Conservation (phyloP, 2,113 vertebrate species). For the Saccopteryx bilineata region DNA sequence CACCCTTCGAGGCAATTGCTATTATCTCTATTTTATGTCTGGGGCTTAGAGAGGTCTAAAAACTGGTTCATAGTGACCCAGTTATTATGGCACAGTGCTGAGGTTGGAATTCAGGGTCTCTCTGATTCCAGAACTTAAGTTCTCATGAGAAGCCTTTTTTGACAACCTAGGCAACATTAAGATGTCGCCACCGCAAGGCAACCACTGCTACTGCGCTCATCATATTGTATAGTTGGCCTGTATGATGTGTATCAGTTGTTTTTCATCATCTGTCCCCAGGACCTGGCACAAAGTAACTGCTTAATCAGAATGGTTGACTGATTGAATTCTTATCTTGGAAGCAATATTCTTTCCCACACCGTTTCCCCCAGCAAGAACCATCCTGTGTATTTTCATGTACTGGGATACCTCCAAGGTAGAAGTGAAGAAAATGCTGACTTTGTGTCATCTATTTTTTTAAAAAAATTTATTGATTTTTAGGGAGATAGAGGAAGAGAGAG, state of each 20-base stretch:
- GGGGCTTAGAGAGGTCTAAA: neutral
- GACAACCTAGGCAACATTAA: neutral
- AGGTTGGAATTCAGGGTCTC: neutral
- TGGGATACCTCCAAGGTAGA: neutral
- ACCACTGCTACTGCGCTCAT: neutral
- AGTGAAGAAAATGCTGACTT: neutral
- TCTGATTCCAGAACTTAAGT: neutral
- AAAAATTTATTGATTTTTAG: too few relatives aligned
- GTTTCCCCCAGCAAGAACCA: neutral
- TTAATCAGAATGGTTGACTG: neutral
- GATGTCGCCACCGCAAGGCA: neutral
- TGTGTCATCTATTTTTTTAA: neutral
- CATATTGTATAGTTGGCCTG: rapidly evolving
- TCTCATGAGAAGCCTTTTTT: neutral
- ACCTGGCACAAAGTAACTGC: neutral
- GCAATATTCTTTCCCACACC: neutral
- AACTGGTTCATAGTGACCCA: neutral
- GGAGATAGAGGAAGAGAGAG: too few relatives aligned
- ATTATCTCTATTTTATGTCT: neutral
- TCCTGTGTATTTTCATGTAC: neutral
- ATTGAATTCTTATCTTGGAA: neutral
- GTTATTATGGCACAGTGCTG: neutral
- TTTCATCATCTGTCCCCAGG: neutral
- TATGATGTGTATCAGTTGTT: neutral
- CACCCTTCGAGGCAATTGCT: neutral